Evolutionary conservation across 2,797 vertebrate species (phyloP), one percentile per base, ranked within the genome.

Genomic region (Mycteria americana): DNA sequence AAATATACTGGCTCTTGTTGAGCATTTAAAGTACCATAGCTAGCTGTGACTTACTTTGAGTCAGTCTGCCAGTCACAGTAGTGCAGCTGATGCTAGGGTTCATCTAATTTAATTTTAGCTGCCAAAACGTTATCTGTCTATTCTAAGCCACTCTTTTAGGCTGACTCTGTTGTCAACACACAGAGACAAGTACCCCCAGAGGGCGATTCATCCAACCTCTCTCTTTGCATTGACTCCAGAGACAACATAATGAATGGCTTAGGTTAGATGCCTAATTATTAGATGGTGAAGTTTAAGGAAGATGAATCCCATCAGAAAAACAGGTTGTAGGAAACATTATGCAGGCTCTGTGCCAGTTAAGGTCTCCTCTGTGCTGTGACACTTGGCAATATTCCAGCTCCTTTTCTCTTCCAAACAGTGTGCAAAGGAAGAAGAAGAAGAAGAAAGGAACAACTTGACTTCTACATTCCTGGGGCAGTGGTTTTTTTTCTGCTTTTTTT

Each of bases 211-310:
- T 87, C 90, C 91, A 96, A 76, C 59, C 63, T 84, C 86, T 68
- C 48, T 64, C 56, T 77, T 64, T 43, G 46, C 84, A 62, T 48
- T 7, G 10, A 33, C 86, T 92, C 67, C 57, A 65, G 51, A 92
- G 59, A 89, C 27, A 88, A 70, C 51, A 48, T 82, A 94, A 95
- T 87, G 91, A 92, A 89, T 74, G 75, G 45, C 86, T 96, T 73
- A 85, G 84, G 91, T 87, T 82, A 91, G 92, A 79, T 87, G 45
- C 60, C 77, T 95, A 94, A 96, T 96, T 96, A 94, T 87, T 94
- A 87, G 86, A 74, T 63, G 68, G 74, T 79, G 93, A 95, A 93
- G 95, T 93, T 93, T 93, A 95, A 74, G 70, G 74, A 85, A 82
- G 81, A 93, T 25, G 39, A 96, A 87, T 85, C 70, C 41, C 12